Evolutionary conservation across 2,888 invertebrate species (phyloP).

Genomic region (Anodontia alba): DNA sequence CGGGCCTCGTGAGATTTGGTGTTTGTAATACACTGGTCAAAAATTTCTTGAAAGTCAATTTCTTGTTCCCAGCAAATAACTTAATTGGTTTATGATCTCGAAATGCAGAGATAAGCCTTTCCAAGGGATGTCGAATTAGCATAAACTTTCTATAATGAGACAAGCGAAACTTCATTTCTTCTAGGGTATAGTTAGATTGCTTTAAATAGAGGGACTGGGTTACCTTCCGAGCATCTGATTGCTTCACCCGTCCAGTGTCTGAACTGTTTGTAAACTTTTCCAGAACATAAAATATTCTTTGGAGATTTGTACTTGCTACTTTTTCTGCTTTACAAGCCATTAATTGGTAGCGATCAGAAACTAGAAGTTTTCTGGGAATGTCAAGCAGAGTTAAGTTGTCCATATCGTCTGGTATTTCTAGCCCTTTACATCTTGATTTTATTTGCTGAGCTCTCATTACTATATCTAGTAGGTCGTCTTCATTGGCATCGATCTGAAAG

Average conservation of each 20-base stretch:
- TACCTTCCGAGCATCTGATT: background rate
- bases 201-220: background rate
- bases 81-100: background rate
- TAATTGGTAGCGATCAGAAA: background rate
- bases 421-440: background rate
- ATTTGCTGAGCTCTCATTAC: background rate
- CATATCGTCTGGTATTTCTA: background rate
- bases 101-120: background rate
- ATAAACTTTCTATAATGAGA: background rate
- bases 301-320: background rate
- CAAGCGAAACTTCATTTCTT: background rate
- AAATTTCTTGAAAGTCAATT: background rate
- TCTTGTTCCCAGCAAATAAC: background rate
- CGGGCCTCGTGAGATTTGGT: background rate
- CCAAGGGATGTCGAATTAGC: background rate
- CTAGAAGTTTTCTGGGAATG: background rate
- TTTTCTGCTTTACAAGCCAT: background rate
- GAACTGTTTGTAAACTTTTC: background rate
- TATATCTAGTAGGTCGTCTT: background rate
- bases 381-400: background rate
- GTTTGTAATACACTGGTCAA: background rate
- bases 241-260: background rate
- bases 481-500: no score
- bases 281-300: conserved; percentile 1
- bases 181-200: background rate